Evolutionary conservation across 2,113 vertebrate species (phyloP).

Genomic region (Chelonoidis abingdonii): DNA sequence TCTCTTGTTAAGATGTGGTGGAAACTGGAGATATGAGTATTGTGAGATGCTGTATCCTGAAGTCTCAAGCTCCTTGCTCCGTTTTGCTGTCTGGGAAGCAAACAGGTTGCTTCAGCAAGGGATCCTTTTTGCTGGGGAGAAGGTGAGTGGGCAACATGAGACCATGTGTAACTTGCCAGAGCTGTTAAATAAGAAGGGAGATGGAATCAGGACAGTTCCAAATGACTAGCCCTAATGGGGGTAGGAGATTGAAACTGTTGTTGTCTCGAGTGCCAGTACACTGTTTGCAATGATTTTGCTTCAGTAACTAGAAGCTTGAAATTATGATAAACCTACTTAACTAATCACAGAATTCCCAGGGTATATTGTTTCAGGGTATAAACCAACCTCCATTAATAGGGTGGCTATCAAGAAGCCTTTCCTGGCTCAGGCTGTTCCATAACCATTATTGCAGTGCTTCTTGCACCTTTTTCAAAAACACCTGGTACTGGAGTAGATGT

Average conservation of each 20-base stretch:
- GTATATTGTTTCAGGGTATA: not conserved
- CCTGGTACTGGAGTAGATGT: not conserved
- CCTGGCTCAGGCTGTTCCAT: not conserved
- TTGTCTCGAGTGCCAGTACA: not conserved
- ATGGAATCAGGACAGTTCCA: not conserved
- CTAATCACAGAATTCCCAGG: not conserved
- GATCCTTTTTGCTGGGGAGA: not conserved
- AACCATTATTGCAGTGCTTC: not conserved
- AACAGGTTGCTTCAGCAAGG: not conserved
- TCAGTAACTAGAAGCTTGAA: not conserved
- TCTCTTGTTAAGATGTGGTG: accelerated
- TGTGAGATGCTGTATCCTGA: accelerated
- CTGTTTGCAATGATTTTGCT: not conserved
- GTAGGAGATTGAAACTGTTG: not conserved
- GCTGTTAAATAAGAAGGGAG: not conserved
- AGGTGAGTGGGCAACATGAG: not conserved
- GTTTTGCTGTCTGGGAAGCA: accelerated
- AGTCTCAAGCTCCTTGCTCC: not conserved
- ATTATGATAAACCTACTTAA: not conserved
- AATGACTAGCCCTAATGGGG: not conserved
- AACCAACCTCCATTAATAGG: not conserved
- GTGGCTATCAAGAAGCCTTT: not conserved
- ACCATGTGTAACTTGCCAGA: not conserved
- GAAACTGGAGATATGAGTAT: not conserved
- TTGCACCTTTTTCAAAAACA: not conserved